Evolutionary conservation across 92 coral and sea anemone species (phyloP).

Genomic region (Paragorgia papillata): DNA sequence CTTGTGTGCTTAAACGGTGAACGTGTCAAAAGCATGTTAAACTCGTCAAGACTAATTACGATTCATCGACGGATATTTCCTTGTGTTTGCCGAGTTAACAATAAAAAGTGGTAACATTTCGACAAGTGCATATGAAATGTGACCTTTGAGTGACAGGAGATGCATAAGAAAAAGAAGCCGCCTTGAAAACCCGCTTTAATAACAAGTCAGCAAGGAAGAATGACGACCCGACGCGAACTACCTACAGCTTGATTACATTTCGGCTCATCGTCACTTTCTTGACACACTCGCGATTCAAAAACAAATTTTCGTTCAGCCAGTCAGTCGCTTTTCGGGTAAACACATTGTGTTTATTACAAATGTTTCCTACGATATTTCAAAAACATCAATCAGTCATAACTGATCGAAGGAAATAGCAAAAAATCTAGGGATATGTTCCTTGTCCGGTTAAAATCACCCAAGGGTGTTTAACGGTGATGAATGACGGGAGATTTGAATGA

Average conservation of each 20-base stretch:
- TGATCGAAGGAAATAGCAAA: no score
- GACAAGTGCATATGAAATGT: conserved; percentile 40
- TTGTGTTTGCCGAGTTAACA: conserved; percentile 28
- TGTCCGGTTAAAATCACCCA: no score
- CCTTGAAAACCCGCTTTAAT: conserved; percentile 14
- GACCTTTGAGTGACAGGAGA: conserved; percentile 16
- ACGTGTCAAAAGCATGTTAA: background rate
- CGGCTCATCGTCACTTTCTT: background rate
- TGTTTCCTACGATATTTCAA: background rate
- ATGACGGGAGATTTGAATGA: conserved; percentile 6
- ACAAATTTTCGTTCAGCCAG: background rate
- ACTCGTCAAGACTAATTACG: conserved; percentile 39
- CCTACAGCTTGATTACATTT: background rate
- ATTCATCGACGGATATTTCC: conserved; percentile 26
- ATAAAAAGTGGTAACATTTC: conserved; percentile 33
- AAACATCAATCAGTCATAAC: no score
- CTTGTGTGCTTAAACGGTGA: conserved; percentile 2
- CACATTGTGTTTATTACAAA: background rate
- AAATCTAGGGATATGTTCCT: no score
- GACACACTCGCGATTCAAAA: background rate
- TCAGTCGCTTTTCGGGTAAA: background rate
- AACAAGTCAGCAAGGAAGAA: conserved; percentile 15
- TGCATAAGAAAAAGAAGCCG: background rate
- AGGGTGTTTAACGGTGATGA: conserved; percentile 10
- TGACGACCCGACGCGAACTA: background rate